phyloP scores from a whole-genome alignment of 2,113 vertebrate genomes.

The Phylloscopus trochilus region DNA sequence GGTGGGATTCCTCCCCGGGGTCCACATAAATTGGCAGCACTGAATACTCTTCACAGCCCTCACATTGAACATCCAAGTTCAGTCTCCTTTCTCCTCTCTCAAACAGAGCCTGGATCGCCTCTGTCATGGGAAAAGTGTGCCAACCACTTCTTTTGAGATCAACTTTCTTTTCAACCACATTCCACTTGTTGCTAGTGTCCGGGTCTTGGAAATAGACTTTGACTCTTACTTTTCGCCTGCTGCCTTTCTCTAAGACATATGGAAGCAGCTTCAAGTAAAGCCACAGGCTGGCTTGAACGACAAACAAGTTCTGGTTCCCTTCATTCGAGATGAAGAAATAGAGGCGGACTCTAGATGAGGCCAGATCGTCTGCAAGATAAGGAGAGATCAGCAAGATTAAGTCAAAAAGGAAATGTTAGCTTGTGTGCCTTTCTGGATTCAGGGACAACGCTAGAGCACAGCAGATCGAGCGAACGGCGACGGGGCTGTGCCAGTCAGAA shows the following conservation, averaged over 20 bases:
- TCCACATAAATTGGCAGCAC: conserved; percentile 90
- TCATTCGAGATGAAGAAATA: conserved; percentile 96
- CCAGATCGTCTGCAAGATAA: conserved; percentile 85
- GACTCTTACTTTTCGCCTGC: conserved; percentile 89
- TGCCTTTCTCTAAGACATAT: conserved; percentile 86
- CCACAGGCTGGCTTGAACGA: conserved; percentile 96
- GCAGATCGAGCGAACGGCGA: not conserved
- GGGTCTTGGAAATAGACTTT: conserved; percentile 90
- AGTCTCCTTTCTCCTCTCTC: conserved; percentile 87
- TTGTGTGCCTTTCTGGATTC: conserved; percentile 5
- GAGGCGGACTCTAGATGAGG: conserved; percentile 84
- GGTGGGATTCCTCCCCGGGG: conserved; percentile 87
- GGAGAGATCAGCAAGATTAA: conserved; percentile 65
- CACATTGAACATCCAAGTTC: conserved; percentile 92
- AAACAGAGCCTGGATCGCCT: conserved; percentile 87
- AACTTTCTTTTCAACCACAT: conserved; percentile 91
- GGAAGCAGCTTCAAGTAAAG: conserved; percentile 94
- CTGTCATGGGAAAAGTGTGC: conserved; percentile 95
- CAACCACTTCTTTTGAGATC: conserved; percentile 96
- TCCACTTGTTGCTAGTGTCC: conserved; percentile 80
- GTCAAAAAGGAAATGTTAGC: conserved; percentile 49
- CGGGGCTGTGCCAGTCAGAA: conserved; percentile 38
- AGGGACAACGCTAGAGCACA: not conserved
- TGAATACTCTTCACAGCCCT: conserved; percentile 85
- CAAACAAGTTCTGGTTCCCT: conserved; percentile 95